Conservation (phyloP, 1,140 invertebrate species). For the Eciton burchellii region DNA sequence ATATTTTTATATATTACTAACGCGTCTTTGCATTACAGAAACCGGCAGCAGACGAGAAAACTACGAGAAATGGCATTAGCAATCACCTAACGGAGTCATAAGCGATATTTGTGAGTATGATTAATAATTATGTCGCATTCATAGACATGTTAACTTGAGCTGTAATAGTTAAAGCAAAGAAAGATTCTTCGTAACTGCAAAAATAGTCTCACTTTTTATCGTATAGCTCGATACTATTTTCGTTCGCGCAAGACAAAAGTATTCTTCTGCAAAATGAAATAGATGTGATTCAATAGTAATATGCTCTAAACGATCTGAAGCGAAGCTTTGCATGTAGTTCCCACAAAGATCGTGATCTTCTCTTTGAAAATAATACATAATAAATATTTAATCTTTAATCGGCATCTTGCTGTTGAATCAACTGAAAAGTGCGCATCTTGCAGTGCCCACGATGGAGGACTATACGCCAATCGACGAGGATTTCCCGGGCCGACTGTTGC, state of each 20-base stretch:
- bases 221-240: too few relatives aligned
- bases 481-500: constrained; percentile 91
- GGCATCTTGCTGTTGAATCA: background rate
- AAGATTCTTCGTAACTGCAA: too few relatives aligned
- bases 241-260: too few relatives aligned
- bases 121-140: background rate
- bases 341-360: background rate
- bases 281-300: background rate
- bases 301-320: background rate
- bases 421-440: background rate
- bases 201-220: too few relatives aligned
- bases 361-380: background rate
- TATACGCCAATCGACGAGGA: constrained; percentile 92
- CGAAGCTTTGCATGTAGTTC: too few relatives aligned
- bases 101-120: constrained; percentile 31
- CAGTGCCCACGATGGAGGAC: constrained; percentile 85
- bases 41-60: background rate
- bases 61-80: background rate
- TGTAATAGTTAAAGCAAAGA: too few relatives aligned
- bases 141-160: background rate
- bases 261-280: too few relatives aligned
- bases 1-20: background rate
- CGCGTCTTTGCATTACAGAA: constrained; percentile 16
- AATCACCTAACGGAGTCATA: constrained; percentile 24
- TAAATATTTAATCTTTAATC: background rate